A percentile compares a stretch with the other conserved stretches of the same genome.
phyloP scores from a whole-genome alignment of 2,113 vertebrate genomes.

The Rhinopomastus cyanomelas region DNA sequence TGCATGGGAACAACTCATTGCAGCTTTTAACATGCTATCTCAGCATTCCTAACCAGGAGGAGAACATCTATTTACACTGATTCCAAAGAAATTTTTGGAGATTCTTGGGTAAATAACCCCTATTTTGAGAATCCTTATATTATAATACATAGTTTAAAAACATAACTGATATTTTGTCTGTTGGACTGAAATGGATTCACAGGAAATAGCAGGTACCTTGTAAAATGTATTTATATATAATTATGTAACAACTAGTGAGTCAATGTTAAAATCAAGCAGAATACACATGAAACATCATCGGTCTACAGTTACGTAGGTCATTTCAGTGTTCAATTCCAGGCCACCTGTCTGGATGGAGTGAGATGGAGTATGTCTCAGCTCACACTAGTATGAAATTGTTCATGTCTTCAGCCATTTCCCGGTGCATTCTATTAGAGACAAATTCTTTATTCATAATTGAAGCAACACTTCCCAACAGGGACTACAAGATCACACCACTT shows the following conservation, averaged over 20 bases:
- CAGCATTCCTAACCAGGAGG: not conserved
- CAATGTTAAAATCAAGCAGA: conserved; percentile 13
- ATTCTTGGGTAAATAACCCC: conserved; percentile 5
- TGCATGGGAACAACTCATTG: not conserved
- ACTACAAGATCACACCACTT: not conserved
- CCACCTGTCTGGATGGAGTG: conserved; percentile 24
- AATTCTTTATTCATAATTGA: not conserved
- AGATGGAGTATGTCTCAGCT: not conserved
- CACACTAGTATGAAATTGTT: not conserved
- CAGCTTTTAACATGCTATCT: not conserved
- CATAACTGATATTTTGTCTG: not conserved
- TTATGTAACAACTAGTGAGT: conserved; percentile 2
- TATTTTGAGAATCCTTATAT: not conserved
- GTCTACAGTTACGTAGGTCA: not conserved
- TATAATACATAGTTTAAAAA: not conserved
- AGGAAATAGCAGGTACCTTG: conserved; percentile 26
- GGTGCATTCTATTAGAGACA: not conserved
- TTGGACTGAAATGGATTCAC: not conserved
- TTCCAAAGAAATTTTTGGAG: not conserved
- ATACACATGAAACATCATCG: not conserved
- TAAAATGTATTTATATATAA: not conserved
- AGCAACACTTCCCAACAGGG: not conserved
- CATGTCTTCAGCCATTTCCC: not conserved
- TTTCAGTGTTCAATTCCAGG: not conserved
- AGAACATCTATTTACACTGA: not conserved